Conservation (phyloP, 2,888 invertebrate genomes). For the Seira sanloemensis region DNA sequence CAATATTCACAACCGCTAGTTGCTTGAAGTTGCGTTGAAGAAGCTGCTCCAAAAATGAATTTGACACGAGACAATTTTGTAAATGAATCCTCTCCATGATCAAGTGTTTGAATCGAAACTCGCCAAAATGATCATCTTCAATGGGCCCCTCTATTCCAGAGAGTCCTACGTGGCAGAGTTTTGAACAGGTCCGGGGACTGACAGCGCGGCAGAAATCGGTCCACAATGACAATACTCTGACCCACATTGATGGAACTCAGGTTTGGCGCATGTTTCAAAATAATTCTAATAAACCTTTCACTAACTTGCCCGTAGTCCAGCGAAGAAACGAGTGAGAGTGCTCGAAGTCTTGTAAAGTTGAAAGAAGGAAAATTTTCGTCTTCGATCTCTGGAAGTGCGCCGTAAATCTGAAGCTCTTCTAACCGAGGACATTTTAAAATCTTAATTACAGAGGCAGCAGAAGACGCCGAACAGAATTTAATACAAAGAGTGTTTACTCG, state of each 20-base stretch:
- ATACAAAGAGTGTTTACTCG: conserved; percentile 35
- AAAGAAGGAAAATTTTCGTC: conserved; percentile 36
- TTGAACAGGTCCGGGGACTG: neutral
- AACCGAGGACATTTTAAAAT: conserved; percentile 31
- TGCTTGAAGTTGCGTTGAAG: conserved; percentile 10
- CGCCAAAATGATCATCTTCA: conserved; percentile 29
- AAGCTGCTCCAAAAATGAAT: conserved; percentile 42
- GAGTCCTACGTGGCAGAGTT: conserved; percentile 32
- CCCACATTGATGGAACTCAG: conserved; percentile 39
- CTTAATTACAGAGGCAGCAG: conserved; percentile 37
- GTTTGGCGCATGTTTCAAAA: conserved; percentile 42
- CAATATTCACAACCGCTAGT: conserved; percentile 20
- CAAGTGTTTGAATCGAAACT: conserved; percentile 7
- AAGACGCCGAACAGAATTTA: conserved; percentile 49
- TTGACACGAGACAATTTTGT: conserved; percentile 43
- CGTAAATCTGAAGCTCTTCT: conserved; percentile 53
- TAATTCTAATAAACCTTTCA: conserved; percentile 27
- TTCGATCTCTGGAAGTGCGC: conserved; percentile 44
- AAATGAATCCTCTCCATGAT: conserved; percentile 12
- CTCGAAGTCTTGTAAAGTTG: conserved; percentile 34
- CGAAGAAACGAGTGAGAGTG: conserved; percentile 43
- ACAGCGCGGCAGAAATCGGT: conserved; percentile 19
- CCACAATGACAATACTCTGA: conserved; percentile 46
- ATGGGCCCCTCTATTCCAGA: conserved; percentile 39
- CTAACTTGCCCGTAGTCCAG: conserved; percentile 49